Base-by-base conservation (phyloP, 2,113 vertebrate species). In the Electrona antarctica region DNA sequence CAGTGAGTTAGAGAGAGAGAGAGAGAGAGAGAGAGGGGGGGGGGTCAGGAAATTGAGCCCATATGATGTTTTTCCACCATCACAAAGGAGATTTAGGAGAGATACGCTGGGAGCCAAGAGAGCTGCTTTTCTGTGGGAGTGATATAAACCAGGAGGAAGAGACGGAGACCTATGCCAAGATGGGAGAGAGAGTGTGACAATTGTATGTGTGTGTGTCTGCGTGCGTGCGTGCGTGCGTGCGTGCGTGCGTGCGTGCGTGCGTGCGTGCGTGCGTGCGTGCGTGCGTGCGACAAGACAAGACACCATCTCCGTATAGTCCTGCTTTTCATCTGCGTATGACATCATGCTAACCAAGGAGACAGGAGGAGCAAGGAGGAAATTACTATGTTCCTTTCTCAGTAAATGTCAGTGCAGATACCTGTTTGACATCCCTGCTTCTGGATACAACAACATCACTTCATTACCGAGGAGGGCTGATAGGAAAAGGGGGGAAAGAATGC, bases 1-100 rank as follows among this genome's bases (percentile, higher is more conserved):
- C 50, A 45, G 33, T 41, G 33, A 41, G 33, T 41, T 41, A 41
- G 33, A 56, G 52, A 56, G 64, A 54, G 59, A 55, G 48, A 51
- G 82, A 83, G 83, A 86, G 78, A 29, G 46, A 51, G 69, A 74
- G 69, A 69, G n/a, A 71, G 69, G 57, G 71, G 80, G 82, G 83
- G 76, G 69, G 70, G 87, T 89, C 91, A 91, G 91, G 91, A 92
- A 91, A 93, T 93, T 92, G 87, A 87, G 88, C 89, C 89, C 92
- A 92, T 88, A 91, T 92, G 91, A 92, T 92, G 85, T 91, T 92
- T 92, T 92, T 91, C 82, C 90, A 92, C 84, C 82, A 74, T 87
- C 84, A 88, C 82, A 90, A 82, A 89, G 73, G 81, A 91, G 91
- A 91, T 90, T 89, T 88, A 90, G 83, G 78, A 72, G 87, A 86